Base-by-base conservation (phyloP, 2,888 invertebrate genomes). In the Cepaea hortensis region DNA sequence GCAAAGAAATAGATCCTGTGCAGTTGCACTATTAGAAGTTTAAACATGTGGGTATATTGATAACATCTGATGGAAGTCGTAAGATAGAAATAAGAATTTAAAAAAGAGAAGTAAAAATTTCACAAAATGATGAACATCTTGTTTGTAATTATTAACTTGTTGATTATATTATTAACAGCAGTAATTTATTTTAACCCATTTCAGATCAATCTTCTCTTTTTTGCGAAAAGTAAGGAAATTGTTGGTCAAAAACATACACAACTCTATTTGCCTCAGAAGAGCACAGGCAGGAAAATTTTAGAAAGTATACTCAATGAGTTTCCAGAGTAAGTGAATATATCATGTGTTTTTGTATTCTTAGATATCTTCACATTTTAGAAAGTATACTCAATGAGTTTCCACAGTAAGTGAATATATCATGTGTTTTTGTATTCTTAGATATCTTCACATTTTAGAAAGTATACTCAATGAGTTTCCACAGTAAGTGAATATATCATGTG, bases 171-270 rank as follows among this genome's bases (percentile, higher is more conserved):
- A 35, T 35, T 35, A 35, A 35, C 35, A 35, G 35, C 35, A 35
- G 35, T 35, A 35, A 68, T 18, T 15, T n/a, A 75, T 46, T 20
- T 18, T 20, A 48, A 62, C 9, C 62, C 7, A 48, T 84, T 84
- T 84, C 89, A 93, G 93, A 90, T 94, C 18, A 91, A 89, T 73
- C 85, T 98, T 87, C 95, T 98, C 91, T 98, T 98, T 95, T 98
- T 98, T 95, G 98, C 98, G 0, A 97, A 97, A 95, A 96, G 98
- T 72, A 96, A 97, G 93, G 98, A 98, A 94, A 95, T 98, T 85
- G 96, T 96, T 48, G 97, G 97, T 77, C 95, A 86, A 35, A 92
- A 90, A 84, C 90, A 92, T 76, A 75, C 90, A 65, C 68, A 83
- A 35, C n/a, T 91, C 7, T 81, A 88, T 55, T 35, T 87, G 5